phyloP scores from a whole-genome alignment of 37 sponge, comb jelly and placozoan species.

The Lycopodina hypogea region DNA sequence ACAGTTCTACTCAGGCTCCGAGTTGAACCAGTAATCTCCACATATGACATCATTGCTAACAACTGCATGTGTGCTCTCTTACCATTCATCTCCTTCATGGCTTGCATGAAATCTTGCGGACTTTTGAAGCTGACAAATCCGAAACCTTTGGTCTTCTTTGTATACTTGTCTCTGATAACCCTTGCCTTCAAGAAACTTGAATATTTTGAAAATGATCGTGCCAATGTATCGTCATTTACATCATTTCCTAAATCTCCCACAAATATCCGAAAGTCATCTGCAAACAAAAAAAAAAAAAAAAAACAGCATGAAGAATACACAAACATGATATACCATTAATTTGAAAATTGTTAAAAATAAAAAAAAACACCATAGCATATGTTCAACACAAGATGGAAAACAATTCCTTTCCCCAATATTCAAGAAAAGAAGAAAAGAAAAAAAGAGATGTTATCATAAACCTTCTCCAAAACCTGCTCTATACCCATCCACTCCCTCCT shows the following conservation, averaged over 20 bases:
- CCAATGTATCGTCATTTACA: slow-evolving; percentile 88
- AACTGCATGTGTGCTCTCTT: neutral
- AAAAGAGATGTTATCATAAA: too few species aligned
- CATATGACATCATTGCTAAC: too few species aligned
- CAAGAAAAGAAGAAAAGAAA: too few species aligned
- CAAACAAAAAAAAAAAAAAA: neutral
- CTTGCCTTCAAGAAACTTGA: slow-evolving; percentile 86
- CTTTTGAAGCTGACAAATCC: slow-evolving; percentile 97
- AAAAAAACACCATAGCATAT: too few species aligned
- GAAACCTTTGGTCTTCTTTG: slow-evolving; percentile 94
- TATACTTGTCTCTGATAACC: slow-evolving; percentile 89
- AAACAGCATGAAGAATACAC: slow-evolving; percentile 1
- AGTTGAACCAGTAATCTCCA: too few species aligned
- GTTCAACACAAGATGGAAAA: too few species aligned
- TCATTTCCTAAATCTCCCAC: slow-evolving; percentile 96
- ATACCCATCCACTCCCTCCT: too few species aligned
- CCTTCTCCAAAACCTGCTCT: too few species aligned
- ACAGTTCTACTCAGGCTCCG: too few species aligned
- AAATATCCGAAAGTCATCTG: slow-evolving; percentile 90
- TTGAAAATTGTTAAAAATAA: too few species aligned
- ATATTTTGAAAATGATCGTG: slow-evolving; percentile 83
- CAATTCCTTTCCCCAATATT: too few species aligned
- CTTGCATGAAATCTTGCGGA: slow-evolving; percentile 90
- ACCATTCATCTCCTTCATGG: slow-evolving; percentile 97
- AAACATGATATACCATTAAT: too few species aligned